Evolutionary conservation across 2,113 vertebrate genomes (phyloP).

Genomic region (Sinocyclocheilus maitianheensis): DNA sequence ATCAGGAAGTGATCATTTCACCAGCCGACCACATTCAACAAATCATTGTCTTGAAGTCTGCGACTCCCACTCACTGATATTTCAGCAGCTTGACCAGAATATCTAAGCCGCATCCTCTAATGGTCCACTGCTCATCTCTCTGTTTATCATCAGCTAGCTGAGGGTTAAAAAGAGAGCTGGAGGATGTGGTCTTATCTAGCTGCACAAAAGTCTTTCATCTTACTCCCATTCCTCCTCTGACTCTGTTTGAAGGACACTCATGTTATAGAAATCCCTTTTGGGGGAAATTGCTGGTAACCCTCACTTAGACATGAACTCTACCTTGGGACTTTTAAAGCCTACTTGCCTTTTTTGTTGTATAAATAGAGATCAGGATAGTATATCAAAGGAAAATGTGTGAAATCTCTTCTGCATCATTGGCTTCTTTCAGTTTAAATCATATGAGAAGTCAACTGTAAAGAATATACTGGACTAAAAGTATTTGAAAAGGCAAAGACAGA

Average conservation of each 20-base stretch:
- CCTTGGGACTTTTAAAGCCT: neutral
- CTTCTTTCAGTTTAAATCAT: neutral
- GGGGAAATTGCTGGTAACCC: neutral
- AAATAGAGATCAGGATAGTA: neutral
- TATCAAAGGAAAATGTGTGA: conserved; percentile 1
- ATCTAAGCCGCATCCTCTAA: conserved; percentile 12
- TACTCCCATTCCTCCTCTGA: neutral
- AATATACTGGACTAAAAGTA: neutral
- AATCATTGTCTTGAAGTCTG: neutral
- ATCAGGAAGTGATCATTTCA: neutral
- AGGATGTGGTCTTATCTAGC: conserved; percentile 37
- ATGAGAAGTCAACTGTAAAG: neutral
- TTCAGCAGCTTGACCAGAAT: neutral
- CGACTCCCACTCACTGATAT: neutral
- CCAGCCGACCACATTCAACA: neutral
- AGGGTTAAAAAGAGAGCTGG: conserved; percentile 1
- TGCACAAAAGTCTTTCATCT: conserved; percentile 43
- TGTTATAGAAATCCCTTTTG: conserved; percentile 10
- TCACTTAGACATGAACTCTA: conserved; percentile 1
- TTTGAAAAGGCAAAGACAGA: neutral
- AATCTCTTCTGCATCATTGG: neutral
- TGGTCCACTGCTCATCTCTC: conserved; percentile 36
- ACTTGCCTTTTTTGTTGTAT: neutral
- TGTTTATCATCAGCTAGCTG: conserved; percentile 36
- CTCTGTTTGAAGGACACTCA: conserved; percentile 9